phyloP scores from a whole-genome alignment of 2,888 invertebrate species.

The Cosmopolites sordidus region DNA sequence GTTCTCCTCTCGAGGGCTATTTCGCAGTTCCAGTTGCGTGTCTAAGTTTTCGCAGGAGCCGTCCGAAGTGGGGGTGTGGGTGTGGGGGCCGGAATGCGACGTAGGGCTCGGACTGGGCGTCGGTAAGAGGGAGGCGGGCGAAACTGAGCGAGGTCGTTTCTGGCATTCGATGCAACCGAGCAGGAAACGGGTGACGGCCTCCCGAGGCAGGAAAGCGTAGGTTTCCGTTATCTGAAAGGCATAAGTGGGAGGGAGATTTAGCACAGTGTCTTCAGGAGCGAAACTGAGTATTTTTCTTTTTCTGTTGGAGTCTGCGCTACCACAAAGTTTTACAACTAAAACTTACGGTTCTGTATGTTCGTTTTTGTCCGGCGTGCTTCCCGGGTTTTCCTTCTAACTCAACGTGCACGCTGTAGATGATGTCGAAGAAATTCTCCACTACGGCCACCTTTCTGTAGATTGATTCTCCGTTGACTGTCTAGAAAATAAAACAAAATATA shows the following conservation, averaged over 20 bases:
- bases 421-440: slow-evolving; percentile 97
- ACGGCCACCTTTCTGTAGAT: slow-evolving; percentile 89
- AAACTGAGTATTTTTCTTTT: not conserved
- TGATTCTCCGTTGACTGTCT: slow-evolving; percentile 63
- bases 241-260: slow-evolving; percentile 1
- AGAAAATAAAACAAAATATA: too few species aligned
- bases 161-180: slow-evolving; percentile 93
- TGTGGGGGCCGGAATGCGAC: slow-evolving; percentile 35
- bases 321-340: slow-evolving; percentile 13
- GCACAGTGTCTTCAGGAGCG: not conserved
- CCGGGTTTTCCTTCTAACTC: slow-evolving; percentile 88
- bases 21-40: slow-evolving; percentile 16
- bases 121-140: slow-evolving; percentile 52
- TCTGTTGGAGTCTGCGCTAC: too few species aligned
- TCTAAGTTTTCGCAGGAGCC: slow-evolving; percentile 19
- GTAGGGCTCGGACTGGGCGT: slow-evolving; percentile 44
- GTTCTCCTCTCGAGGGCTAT: not conserved
- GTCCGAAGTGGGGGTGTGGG: slow-evolving; percentile 29
- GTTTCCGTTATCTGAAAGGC: slow-evolving; percentile 87
- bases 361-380: slow-evolving; percentile 95
- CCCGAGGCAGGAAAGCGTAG: slow-evolving; percentile 91
- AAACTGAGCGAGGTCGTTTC: slow-evolving; percentile 67
- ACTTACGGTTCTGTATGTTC: slow-evolving; percentile 91
- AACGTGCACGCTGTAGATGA: slow-evolving; percentile 93
- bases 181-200: slow-evolving; percentile 93